phyloP scores from a whole-genome alignment of 2,113 vertebrate species.

The Melanerpes formicivorus region DNA sequence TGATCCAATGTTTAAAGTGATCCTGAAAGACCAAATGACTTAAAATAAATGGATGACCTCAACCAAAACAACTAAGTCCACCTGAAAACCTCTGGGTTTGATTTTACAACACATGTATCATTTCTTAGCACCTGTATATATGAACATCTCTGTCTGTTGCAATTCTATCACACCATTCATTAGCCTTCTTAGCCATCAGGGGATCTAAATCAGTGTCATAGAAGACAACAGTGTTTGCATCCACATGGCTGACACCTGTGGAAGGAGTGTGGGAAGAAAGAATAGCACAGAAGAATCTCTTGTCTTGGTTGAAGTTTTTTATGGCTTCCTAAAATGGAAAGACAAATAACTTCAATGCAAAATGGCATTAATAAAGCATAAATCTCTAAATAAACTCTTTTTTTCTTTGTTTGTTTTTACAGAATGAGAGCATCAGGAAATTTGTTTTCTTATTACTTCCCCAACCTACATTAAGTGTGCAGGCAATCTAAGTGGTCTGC shows the following conservation, averaged over 20 bases:
- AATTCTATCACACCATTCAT: constrained; percentile 86
- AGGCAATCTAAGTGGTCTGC: background rate
- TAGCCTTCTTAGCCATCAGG: constrained; percentile 82
- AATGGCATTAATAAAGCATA: background rate
- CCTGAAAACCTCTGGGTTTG: background rate
- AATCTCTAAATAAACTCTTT: background rate
- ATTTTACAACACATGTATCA: background rate
- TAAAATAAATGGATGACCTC: background rate
- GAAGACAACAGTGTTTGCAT: constrained; percentile 84
- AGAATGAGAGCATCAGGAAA: background rate
- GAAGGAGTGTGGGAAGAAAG: constrained; percentile 87
- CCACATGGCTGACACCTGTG: constrained; percentile 78
- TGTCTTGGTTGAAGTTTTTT: constrained; percentile 84
- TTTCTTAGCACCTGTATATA: constrained; percentile 82
- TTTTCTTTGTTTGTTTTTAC: background rate
- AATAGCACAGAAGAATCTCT: constrained; percentile 83
- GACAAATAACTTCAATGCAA: background rate
- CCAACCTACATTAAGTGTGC: background rate
- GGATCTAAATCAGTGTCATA: constrained; percentile 85
- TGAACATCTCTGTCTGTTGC: constrained; percentile 85
- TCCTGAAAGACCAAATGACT: background rate
- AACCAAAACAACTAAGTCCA: background rate
- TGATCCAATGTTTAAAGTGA: background rate
- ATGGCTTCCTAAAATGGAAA: constrained; percentile 78
- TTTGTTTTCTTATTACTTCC: background rate